A percentile compares a stretch with the other conserved stretches of the same genome.
phyloP scores from a whole-genome alignment of 2,113 vertebrate species.

The Notothenia coriiceps region DNA sequence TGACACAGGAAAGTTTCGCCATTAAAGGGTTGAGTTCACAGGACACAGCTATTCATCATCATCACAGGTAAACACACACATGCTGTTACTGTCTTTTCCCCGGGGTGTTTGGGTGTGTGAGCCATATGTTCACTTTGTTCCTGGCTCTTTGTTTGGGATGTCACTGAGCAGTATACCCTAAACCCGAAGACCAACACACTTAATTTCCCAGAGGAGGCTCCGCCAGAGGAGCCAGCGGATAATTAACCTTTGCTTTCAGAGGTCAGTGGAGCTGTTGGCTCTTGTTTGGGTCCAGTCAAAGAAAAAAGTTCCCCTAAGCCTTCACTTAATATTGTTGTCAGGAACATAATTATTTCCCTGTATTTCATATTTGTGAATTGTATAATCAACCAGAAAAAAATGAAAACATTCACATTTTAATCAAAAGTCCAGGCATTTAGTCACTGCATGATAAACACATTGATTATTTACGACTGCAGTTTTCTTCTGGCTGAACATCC shows the following conservation, averaged over 20 bases:
- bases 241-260: constrained; percentile 11
- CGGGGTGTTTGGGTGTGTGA: constrained; percentile 9
- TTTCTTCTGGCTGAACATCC: not conserved
- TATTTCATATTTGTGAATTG: too few species aligned
- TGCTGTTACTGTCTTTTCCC: constrained; percentile 25
- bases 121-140: constrained; percentile 30
- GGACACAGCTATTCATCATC: constrained; percentile 30
- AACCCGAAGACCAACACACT: not conserved
- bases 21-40: not conserved
- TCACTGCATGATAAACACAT: not conserved
- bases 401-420: not conserved
- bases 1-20: not conserved
- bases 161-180: constrained; percentile 27
- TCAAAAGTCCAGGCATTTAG: not conserved
- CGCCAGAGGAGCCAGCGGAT: not conserved
- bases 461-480: constrained; percentile 1
- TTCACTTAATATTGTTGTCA: not conserved
- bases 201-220: constrained; percentile 23
- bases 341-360: not conserved
- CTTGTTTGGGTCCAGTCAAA: not conserved
- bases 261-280: not conserved
- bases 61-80: constrained; percentile 50
- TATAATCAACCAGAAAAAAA: not conserved
- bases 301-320: not conserved
- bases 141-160: constrained; percentile 36